Evolutionary conservation across 2,797 vertebrate genomes (phyloP), one percentile per base, ranked within the genome.

Genomic region (Oreortyx pictus): DNA sequence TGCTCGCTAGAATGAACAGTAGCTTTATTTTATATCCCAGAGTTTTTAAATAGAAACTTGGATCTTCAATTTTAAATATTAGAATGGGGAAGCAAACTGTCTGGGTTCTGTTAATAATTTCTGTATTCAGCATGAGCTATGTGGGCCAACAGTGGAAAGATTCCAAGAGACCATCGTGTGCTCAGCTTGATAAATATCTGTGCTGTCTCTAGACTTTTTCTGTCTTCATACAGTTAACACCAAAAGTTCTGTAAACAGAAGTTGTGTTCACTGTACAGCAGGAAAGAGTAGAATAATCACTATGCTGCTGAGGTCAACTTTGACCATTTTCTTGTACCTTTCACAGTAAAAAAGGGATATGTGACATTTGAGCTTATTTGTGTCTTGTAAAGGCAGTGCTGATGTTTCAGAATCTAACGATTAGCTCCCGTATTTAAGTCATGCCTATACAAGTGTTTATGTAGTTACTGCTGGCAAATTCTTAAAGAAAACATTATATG

Each of bases 81-180:
- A 92, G 85, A 70, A 92, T 80, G 72, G 83, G 85, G 89, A 93
- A 93, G 35, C 89, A 85, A 95, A 93, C 96, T 91, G 94, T 95
- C 96, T 96, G 94, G 57, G 44, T 94, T 94, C 82, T 95, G 82
- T 91, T 94, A 94, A 95, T 92, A 67, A 91, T 95, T 94, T 93
- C 89, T 95, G 60, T 93, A 75, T 88, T 93, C 88, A 74, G 85
- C 91, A 86, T 93, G 85, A 95, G 74, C 7, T 16, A 19, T 79
- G 80, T 73, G 80, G 81, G 94, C 92, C 93, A 96, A 16, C 61
- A 61, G 61, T 92, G 93, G 85, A 89, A 79, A 71, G 43, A 59
- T 88, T 92, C 92, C 94, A 94, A 43, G 43, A 59, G 89, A 88
- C 87, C 87, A 74, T 95, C 82, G 6, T 74, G 77, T 68, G 92